Percentiles rank a stretch among this genome's conserved stretches.
phyloP scores from a whole-genome alignment of 2,888 invertebrate species.

The Leucophenga maculata region DNA sequence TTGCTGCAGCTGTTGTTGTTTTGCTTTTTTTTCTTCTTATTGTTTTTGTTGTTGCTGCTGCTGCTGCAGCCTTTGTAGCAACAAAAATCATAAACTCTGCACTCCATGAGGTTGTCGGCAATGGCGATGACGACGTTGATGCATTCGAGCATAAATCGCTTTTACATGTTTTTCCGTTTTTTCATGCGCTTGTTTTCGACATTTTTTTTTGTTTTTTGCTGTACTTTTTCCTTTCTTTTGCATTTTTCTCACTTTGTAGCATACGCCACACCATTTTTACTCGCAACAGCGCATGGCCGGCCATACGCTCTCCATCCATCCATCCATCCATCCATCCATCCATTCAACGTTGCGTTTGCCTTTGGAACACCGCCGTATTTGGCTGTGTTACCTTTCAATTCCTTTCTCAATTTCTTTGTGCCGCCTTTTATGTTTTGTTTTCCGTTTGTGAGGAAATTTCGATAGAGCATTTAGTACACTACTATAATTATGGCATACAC shows the following conservation, averaged over 20 bases:
- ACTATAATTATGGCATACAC: too few species aligned
- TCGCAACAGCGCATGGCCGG: too few species aligned
- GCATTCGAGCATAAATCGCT: constrained; percentile 40
- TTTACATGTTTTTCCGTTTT: constrained; percentile 54
- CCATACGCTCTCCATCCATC: too few species aligned
- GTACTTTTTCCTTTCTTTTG: too few species aligned
- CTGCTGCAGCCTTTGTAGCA: constrained; percentile 60
- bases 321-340: too few species aligned
- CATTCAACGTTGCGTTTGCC: too few species aligned
- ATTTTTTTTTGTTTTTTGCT: constrained; percentile 30
- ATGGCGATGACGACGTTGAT: constrained; percentile 22
- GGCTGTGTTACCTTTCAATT: background rate
- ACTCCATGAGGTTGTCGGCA: constrained; percentile 33
- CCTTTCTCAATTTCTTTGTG: background rate
- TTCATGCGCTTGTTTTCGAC: too few species aligned
- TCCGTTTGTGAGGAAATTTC: background rate
- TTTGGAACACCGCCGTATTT: too few species aligned
- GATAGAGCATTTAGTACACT: too few species aligned
- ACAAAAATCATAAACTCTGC: constrained; percentile 60
- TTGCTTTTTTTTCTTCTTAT: constrained; percentile 17
- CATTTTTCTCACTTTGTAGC: constrained; percentile 7
- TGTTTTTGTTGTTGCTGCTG: constrained; percentile 36
- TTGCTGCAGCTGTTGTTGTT: constrained; percentile 30
- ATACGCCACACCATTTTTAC: too few species aligned
- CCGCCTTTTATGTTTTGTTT: background rate